A percentile compares a stretch with the other conserved stretches of the same genome.
Conservation (phyloP, 2,113 vertebrate genomes). For the Diphyllodes magnificus region DNA sequence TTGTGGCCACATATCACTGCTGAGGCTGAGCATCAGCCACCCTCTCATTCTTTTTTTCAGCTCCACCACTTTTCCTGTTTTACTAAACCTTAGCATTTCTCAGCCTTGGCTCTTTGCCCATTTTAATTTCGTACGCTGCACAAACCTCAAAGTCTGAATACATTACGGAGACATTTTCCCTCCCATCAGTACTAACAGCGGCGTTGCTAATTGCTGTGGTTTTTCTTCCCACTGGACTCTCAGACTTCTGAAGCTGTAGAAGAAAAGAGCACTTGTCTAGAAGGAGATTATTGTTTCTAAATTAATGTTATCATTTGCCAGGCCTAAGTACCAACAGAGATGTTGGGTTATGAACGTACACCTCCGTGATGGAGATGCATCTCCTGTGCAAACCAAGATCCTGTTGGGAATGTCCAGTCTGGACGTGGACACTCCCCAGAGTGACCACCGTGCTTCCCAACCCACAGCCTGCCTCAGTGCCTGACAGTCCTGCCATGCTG, state of each 20-base stretch:
- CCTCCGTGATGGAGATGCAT: neutral
- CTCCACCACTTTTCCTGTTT: neutral
- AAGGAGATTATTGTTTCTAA: neutral
- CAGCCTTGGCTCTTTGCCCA: neutral
- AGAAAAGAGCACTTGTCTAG: neutral
- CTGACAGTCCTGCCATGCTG: neutral
- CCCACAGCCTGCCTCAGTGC: neutral
- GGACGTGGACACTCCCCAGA: neutral
- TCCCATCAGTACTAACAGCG: neutral
- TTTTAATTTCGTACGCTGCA: neutral
- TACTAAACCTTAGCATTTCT: neutral
- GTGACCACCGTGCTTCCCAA: neutral
- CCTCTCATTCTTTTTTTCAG: neutral
- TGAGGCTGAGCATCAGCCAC: neutral
- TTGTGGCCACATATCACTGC: rapidly evolving
- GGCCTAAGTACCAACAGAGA: neutral
- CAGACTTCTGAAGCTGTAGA: neutral
- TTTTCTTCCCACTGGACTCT: neutral
- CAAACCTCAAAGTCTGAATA: neutral
- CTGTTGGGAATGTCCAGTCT: neutral
- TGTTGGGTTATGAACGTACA: rapidly evolving
- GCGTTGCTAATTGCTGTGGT: neutral
- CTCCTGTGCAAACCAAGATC: neutral
- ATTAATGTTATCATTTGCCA: neutral
- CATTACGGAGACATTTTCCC: neutral